Evolutionary conservation across 2,888 invertebrate genomes (phyloP).

Genomic region (Mythimna loreyi): DNA sequence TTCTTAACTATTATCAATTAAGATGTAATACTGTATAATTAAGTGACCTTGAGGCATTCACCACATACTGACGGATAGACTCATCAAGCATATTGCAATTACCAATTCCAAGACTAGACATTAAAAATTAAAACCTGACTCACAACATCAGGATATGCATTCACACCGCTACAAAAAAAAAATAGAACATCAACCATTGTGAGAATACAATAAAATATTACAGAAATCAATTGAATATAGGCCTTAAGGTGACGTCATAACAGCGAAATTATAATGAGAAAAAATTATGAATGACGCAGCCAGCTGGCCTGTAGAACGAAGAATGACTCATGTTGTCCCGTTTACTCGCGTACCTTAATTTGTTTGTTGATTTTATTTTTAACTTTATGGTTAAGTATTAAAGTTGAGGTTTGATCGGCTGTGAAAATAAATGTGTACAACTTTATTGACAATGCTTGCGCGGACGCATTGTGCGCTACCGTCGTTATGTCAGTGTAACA

Average conservation of each 20-base stretch:
- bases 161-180: constrained; percentile 50
- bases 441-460: constrained; percentile 82
- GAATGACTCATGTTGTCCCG: constrained; percentile 83
- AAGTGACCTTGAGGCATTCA: neutral
- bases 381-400: constrained; percentile 21
- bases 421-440: constrained; percentile 63
- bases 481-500: constrained; percentile 81
- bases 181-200: constrained; percentile 51
- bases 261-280: constrained; percentile 66
- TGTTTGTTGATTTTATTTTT: constrained; percentile 13
- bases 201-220: constrained; percentile 49
- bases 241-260: constrained; percentile 69
- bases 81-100: constrained; percentile 9
- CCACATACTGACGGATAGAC: neutral
- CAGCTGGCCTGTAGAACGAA: constrained; percentile 74
- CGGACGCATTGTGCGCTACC: constrained; percentile 83
- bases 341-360: constrained; percentile 65
- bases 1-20: constrained; percentile 6
- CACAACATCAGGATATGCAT: constrained; percentile 52
- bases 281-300: constrained; percentile 84
- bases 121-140: constrained; percentile 30
- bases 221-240: constrained; percentile 62
- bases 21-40: constrained; percentile 15
- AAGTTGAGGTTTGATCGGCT: constrained; percentile 49
- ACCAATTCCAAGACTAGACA: constrained; percentile 25